phyloP scores from a whole-genome alignment of 2,888 invertebrate species.

The Hydropsyche betteni region DNA sequence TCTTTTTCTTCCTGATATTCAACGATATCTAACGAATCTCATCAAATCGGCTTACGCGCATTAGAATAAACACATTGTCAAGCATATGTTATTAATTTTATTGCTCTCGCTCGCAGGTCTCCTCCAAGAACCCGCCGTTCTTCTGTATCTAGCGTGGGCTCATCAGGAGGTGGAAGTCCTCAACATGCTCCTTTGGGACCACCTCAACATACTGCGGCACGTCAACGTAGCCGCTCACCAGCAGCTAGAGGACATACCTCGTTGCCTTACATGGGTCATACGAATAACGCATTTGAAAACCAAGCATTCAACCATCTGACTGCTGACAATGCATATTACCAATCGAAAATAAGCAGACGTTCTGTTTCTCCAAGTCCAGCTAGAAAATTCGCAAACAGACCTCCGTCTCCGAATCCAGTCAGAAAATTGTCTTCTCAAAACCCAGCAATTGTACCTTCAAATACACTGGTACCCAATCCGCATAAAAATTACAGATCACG shows the following conservation, averaged over 20 bases:
- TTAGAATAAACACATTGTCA: too few species aligned
- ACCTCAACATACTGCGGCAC: conserved; percentile 53
- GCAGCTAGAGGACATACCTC: conserved; percentile 45
- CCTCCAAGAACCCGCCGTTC: conserved; percentile 63
- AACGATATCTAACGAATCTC: too few species aligned
- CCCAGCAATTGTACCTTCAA: conserved; percentile 56
- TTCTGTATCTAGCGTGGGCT: conserved; percentile 62
- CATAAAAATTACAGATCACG: conserved; percentile 61
- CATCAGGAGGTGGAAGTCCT: conserved; percentile 56
- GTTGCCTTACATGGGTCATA: conserved; percentile 48
- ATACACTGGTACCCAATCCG: conserved; percentile 65
- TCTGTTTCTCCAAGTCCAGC: conserved; percentile 55
- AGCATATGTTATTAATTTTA: not conserved
- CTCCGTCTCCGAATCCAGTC: conserved; percentile 47
- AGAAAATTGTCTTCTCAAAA: conserved; percentile 40
- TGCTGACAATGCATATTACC: conserved; percentile 49
- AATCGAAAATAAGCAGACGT: conserved; percentile 51
- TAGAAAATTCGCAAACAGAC: conserved; percentile 38
- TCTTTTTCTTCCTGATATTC: too few species aligned
- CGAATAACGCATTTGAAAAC: conserved; percentile 50
- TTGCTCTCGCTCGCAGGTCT: conserved; percentile 56
- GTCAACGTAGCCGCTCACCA: conserved; percentile 50
- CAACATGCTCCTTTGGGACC: conserved; percentile 53
- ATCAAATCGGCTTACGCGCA: too few species aligned
- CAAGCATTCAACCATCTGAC: conserved; percentile 49